phyloP scores from a whole-genome alignment of 2,888 invertebrate species.

The Chrysolina oricalcia region DNA sequence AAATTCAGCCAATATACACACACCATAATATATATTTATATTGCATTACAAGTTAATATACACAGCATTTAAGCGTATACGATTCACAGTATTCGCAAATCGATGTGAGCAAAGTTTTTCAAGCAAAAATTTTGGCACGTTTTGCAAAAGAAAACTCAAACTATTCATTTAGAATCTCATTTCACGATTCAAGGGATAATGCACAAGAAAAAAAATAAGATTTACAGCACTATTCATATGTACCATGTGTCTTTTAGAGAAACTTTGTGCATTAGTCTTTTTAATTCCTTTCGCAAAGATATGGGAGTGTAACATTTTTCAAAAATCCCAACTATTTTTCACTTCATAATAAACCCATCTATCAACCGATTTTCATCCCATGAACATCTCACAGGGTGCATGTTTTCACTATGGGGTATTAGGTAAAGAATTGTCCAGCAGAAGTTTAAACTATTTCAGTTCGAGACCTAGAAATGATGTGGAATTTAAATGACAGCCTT shows the following conservation, averaged over 20 bases:
- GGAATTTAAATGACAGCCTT: no score
- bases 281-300: slow-evolving; percentile 41
- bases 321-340: no score
- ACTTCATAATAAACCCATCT: background rate
- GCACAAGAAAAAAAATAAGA: slow-evolving; percentile 24
- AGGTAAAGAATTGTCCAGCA: background rate
- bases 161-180: slow-evolving; percentile 39
- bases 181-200: slow-evolving; percentile 10
- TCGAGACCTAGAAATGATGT: background rate
- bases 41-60: slow-evolving; percentile 71
- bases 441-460: background rate
- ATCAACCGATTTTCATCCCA: background rate
- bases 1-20: slow-evolving; percentile 71
- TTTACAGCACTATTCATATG: slow-evolving; percentile 60
- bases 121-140: slow-evolving; percentile 71
- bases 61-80: slow-evolving; percentile 73
- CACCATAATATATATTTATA: slow-evolving; percentile 70
- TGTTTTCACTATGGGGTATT: background rate
- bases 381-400: background rate
- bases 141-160: slow-evolving; percentile 47
- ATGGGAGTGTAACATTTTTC: no score
- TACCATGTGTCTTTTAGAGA: slow-evolving; percentile 64
- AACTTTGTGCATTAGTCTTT: slow-evolving; percentile 62
- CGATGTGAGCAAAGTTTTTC: slow-evolving; percentile 70
- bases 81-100: slow-evolving; percentile 60